Base-by-base conservation (phyloP, 2,888 invertebrate species). In the Drosophila greeni region DNA sequence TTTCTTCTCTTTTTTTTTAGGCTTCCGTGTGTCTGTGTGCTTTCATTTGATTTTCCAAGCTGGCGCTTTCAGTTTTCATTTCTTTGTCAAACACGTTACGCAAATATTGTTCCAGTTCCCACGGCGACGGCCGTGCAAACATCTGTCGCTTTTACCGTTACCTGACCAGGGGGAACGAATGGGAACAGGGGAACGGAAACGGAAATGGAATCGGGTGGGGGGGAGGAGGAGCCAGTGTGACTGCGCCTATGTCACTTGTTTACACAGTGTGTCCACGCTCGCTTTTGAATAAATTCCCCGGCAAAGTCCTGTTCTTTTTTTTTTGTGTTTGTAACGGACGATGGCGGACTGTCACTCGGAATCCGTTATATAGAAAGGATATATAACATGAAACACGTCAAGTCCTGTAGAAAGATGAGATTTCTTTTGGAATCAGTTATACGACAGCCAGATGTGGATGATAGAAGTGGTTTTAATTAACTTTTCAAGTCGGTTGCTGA, bases 41-140 rank as follows among this genome's bases (percentile, higher is more conserved):
- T 73, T 75, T 74, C 84, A 80, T 80, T 84, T 80, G 79, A 82
- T 84, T 80, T 80, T 80, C 78, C 78, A 82, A 79, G 81, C 78
- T 80, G 74, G 79, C 79, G 79, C 79, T 84, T 84, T 80, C 84
- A 75, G 79, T 78, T 84, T 84, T 80, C 82, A 80, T 80, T 80
- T 80, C 79, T 82, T 80, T 80, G 79, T 84, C 82, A 73, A 81
- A 81, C 82, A 82, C 83, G 85, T 85, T 85, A 85, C 83, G 74
- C 76, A 84, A 84, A 84, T 85, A 84, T 84, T 84, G 81, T 80
- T 83, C 76, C 73, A 84, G 80, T 72, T 84, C 82, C 78, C 84
- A 82, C 55, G 65, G 65, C 75, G 84, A 72, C 71, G 71, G 75
- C 70, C 75, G 70, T 66, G 84, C 78, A 83, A 78, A 81, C 84